Evolutionary conservation across 2,888 invertebrate genomes (phyloP).

Genomic region (Hemicrepidius hirtus): DNA sequence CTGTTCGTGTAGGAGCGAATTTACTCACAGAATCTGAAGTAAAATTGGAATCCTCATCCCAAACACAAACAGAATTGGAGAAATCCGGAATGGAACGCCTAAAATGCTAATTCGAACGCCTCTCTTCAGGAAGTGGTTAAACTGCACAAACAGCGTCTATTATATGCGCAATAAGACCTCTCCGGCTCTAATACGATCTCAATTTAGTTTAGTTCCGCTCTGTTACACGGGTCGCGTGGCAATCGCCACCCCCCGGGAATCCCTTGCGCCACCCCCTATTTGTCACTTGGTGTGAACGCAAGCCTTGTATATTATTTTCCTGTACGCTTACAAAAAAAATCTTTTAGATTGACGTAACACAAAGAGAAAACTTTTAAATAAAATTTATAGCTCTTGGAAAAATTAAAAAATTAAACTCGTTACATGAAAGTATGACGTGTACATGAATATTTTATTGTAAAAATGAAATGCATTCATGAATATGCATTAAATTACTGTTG

Average conservation of each 20-base stretch:
- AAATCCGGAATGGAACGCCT: slow-evolving; percentile 69
- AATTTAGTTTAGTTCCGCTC: slow-evolving; percentile 75
- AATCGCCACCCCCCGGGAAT: slow-evolving; percentile 66
- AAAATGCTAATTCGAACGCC: slow-evolving; percentile 71
- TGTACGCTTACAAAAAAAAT: no score
- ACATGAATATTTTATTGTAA: no score
- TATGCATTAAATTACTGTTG: no score
- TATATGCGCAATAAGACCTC: slow-evolving; percentile 74
- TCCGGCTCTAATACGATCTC: slow-evolving; percentile 74
- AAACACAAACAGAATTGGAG: slow-evolving; percentile 66
- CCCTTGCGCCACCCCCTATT: slow-evolving; percentile 65
- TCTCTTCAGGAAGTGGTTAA: slow-evolving; percentile 72
- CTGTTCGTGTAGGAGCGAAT: slow-evolving; percentile 49
- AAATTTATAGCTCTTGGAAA: no score
- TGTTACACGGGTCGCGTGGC: slow-evolving; percentile 74
- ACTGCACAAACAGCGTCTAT: slow-evolving; percentile 74
- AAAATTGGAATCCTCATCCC: slow-evolving; percentile 68
- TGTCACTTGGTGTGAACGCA: slow-evolving; percentile 58
- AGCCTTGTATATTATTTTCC: slow-evolving; percentile 15
- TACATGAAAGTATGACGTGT: no score
- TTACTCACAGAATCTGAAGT: slow-evolving; percentile 53
- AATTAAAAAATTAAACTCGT: no score
- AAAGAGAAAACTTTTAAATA: no score
- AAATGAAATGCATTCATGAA: no score
- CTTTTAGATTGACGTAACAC: no score